Base-by-base conservation (phyloP, 1,140 invertebrate genomes). In the Euura saliciscinereae region DNA sequence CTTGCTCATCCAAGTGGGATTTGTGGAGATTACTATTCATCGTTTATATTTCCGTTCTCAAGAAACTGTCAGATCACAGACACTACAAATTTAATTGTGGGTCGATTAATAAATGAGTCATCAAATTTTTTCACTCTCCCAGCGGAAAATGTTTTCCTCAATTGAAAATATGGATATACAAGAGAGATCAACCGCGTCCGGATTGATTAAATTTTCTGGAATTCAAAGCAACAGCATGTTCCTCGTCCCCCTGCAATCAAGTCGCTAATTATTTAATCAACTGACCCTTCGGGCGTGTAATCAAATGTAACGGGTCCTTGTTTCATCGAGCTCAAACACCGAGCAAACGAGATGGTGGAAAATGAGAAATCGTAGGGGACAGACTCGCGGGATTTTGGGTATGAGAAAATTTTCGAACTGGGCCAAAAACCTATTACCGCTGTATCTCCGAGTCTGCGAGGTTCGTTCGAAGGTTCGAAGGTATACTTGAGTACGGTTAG, bases 401-500 rank as follows among this genome's bases (percentile, higher is more conserved):
- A 70, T 66, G 13, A 68, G 45, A 67, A 72, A 51, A 72, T 65
- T 65, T 4, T 44, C 13, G 59, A 59, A 66, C 71, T 28, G 2
- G 68, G 28, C 28, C 8, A 7, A 44, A 46, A 69, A 69, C 68
- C 68, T 46, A 69, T 69, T 69, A 42, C 28, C 66, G 51, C 51
- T 59, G 51, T 59, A 59, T 67, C 8, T 11, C 28, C 10, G 13
- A 28, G 43, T 8, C 7, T 13, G 43, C 44, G 5, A 69, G 68
- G 68, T 44, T 43, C 43, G 45, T 43, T 8, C 44, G 8, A 43
- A 67, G 28, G 66, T 43, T 13, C 28, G 28, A 28, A 28, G 28
- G 28, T 28, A 28, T 28, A 28, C 8, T 59, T 59, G 51, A 4
- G 51, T 59, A 11, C 8, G 68, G 68, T 13, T 69, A 44, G 68